Evolutionary conservation across 2,113 vertebrate species (phyloP), one percentile per base, ranked within the genome.

Genomic region (Steatornis caripensis): DNA sequence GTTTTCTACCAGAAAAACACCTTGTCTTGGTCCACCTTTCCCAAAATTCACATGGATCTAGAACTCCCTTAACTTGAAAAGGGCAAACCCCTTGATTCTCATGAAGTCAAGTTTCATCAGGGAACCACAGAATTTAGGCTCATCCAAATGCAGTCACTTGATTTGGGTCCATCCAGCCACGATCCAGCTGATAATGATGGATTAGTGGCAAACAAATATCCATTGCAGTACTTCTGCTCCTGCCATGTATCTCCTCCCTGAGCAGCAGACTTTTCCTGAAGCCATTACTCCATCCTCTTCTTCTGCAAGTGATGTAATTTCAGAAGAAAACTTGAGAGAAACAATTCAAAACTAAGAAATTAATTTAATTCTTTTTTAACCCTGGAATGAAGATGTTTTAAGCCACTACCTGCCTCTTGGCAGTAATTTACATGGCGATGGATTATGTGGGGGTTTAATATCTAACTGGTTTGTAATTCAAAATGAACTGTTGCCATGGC

Each of bases 401-500:
- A 90, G 77, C 80, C 41, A 22, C 27, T 77, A 26, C 49, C 51
- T 90, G 62, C 60, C 68, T 78, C 62, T 45, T 60, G 68, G 62
- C 75, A 86, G 41, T 27, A 45, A 66, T 64, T 60, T 46, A n/a
- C 22, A 16, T 22, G 45, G 55, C 21, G 3, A 60, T 58, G 72
- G 75, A 84, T 86, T 45, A 49, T 3, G 12, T 27, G 36, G 58
- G 51, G 49, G 13, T 15, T 90, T 90, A 75, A 91, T 81, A 75
- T 7, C 57, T 84, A 88, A 93, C 90, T 96, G 68, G 41, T 91
- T 58, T 49, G 29, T 91, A 70, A 77, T 70, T 90, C 71, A 22
- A 53, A 91, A 74, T 43, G 60, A 77, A 27, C 64, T 37, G 87
- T 97, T 97, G 79, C 93, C 87, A 96, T 95, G 94, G 82, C 80